phyloP scores from a whole-genome alignment of 2,113 vertebrate genomes.

The Atherinomorus stipes region DNA sequence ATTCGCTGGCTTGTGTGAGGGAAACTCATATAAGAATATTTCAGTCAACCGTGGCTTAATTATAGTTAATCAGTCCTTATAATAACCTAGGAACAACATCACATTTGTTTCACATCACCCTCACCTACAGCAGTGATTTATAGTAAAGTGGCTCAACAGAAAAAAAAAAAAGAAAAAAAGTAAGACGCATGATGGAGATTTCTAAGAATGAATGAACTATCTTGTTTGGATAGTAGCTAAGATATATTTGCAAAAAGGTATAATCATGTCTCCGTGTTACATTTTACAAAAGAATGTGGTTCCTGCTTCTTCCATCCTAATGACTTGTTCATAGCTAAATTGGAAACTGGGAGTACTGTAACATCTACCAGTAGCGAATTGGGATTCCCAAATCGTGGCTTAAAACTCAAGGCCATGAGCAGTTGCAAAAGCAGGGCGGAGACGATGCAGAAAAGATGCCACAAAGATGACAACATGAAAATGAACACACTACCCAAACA shows the following conservation, averaged over 20 bases:
- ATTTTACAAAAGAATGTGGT: too few species aligned
- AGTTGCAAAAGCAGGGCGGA: too few species aligned
- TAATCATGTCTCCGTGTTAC: neutral
- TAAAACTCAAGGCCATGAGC: too few species aligned
- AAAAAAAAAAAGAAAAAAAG: slow-evolving; percentile 13
- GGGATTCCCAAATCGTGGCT: too few species aligned
- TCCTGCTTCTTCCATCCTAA: too few species aligned
- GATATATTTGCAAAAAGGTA: neutral
- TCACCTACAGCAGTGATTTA: slow-evolving; percentile 8
- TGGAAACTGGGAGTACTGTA: too few species aligned
- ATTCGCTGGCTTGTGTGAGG: neutral
- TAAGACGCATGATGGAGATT: neutral
- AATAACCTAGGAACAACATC: neutral
- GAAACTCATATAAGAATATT: neutral
- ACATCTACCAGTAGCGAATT: too few species aligned
- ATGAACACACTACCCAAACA: too few species aligned
- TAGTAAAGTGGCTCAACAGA: slow-evolving; percentile 6
- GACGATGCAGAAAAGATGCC: too few species aligned
- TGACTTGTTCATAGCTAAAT: too few species aligned
- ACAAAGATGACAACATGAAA: too few species aligned
- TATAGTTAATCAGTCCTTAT: slow-evolving; percentile 24
- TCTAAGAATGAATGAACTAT: neutral
- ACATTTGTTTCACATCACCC: neutral
- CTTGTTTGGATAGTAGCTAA: neutral
- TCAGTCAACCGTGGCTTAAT: slow-evolving; percentile 11